Evolutionary conservation across 2,888 invertebrate genomes (phyloP), one percentile per base, ranked within the genome.

Genomic region (Arctia plantaginis): DNA sequence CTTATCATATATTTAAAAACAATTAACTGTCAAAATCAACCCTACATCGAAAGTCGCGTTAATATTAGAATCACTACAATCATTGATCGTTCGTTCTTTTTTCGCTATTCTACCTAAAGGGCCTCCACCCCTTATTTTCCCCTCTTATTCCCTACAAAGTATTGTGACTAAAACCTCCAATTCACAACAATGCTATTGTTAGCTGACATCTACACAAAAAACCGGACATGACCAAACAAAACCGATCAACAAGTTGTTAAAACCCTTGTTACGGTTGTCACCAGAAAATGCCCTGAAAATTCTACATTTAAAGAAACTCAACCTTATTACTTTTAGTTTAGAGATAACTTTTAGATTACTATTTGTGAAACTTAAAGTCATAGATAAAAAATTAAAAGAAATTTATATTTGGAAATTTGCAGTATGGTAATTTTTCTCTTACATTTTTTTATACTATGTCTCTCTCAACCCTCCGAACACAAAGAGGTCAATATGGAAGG

Each of bases 241-340:
- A 89, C 87, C 82, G 85, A 85, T 93, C 93, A 93, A 94, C 94
- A 93, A 94, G 93, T 93, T 90, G 91, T 89, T 88, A 89, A 81
- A 83, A 44, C 77, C 89, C 89, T 83, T 84, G 81, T 88, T 87
- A 86, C 80, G 85, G 86, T 87, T 90, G 90, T 91, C 90, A 89
- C 90, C 77, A 77, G 67, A 47, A 67, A 78, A 69, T 64, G 41
- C 35, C 27, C 47, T 65, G 7, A 67, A 55, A 73, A 30, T 1
- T 0, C 0, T 7, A 33, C 0, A 7, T 44, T 20, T 66, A 30
- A 18, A 4, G 0, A 84, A 15, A 65, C 27, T 39, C 12, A 72
- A 82, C 79, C 33, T 39, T 79, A 80, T 68, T 10, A 1, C 0
- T 0, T 20, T 7, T 1, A 0, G 0, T 0, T 23, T 76, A 79